phyloP scores from a whole-genome alignment of 2,797 vertebrate species.

The Leptodactylus fallax region DNA sequence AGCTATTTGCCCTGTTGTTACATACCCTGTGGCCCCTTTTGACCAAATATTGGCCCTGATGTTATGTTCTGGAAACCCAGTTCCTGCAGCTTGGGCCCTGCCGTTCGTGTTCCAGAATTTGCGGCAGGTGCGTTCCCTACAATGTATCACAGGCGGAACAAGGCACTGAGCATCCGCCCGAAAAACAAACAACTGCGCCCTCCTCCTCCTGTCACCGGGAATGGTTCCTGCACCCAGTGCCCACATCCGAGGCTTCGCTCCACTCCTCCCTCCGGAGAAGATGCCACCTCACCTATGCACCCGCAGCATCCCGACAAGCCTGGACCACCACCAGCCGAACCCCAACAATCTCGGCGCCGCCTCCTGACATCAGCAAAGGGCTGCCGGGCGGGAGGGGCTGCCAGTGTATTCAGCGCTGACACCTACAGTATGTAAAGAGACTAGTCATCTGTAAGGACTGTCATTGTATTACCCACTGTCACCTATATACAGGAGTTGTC shows the following conservation, averaged over 20 bases:
- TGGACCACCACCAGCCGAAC: slow-evolving; percentile 33
- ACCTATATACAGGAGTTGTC: background rate
- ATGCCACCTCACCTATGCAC: slow-evolving; percentile 23
- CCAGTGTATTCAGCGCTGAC: background rate
- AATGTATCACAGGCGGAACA: background rate
- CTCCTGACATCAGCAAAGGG: slow-evolving; percentile 43
- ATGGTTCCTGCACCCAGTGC: background rate
- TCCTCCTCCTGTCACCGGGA: background rate
- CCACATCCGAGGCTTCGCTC: background rate
- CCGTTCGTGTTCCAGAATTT: background rate
- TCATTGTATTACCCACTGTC: background rate
- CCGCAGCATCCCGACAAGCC: slow-evolving; percentile 37
- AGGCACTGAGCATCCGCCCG: slow-evolving; percentile 18
- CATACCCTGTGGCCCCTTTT: background rate
- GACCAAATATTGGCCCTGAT: background rate
- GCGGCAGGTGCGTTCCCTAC: background rate
- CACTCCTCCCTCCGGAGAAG: background rate
- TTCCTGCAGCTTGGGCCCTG: background rate
- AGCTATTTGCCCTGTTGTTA: background rate
- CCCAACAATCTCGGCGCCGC: slow-evolving; percentile 36
- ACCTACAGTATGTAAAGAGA: background rate
- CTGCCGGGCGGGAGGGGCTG: background rate
- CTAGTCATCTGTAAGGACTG: background rate
- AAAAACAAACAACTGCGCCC: slow-evolving; percentile 24
- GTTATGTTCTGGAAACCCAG: background rate